Base-by-base conservation (phyloP, 1,140 invertebrate species). In the Elymnias hypermnestra region DNA sequence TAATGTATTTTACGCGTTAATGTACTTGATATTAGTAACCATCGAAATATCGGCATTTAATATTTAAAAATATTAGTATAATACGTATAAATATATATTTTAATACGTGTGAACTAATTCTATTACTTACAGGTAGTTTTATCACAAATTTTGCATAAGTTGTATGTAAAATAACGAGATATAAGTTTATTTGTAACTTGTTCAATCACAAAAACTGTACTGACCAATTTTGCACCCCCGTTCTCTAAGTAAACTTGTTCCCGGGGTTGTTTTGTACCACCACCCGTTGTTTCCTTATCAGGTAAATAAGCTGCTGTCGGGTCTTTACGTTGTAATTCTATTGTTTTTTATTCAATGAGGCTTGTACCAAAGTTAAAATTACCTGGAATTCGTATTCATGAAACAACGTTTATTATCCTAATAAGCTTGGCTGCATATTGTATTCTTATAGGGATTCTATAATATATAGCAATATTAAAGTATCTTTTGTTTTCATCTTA, bases 311-410 rank as follows among this genome's bases (percentile, higher is more conserved):
- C 23, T 40, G 12, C 28, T 28, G 13, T 25, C 7, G 13, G 22
- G 13, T 7, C 42, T 37, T 44, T 46, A 2, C n/a, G 26, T 31
- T 47, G 19, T 47, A 41, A 10, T 28, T 21, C 39, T 29, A 42
- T 53, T 53, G 51, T 53, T 41, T 23, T 25, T 29, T 48, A 47
- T 40, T 45, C 29, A 39, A 31, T 33, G 31, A 33, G 18, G n/a
- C 8, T 17, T 42, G 17, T n/a, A 18, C 33, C 23, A 47, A 39
- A 41, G 41, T 49, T 12, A 38, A 17, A 3, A 19, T 9, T 9
- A 28, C 7, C n/a, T 28, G 25, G 25, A 28, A 28, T 2, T 28
- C 13, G 13, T 5, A 39, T 39, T 39, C 22, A 25, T 26, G 5
- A 25, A 28, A 40, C 28, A 8, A 40, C 28, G 38, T 40, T 40